Evolutionary conservation across 2,888 invertebrate genomes (phyloP).

Genomic region (Agapetus fuscipes): DNA sequence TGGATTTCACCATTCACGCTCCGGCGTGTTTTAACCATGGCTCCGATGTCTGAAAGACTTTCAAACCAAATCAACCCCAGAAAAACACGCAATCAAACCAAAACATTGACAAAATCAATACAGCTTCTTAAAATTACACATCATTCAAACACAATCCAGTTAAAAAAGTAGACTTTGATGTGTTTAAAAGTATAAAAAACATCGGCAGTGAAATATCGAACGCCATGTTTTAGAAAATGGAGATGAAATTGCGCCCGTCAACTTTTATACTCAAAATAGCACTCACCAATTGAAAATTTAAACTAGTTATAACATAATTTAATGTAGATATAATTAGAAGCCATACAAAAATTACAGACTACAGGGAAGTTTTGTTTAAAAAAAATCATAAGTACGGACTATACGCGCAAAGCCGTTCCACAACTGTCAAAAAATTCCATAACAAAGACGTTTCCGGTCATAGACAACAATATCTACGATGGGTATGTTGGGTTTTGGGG

Average conservation of each 20-base stretch:
- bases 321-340: too few species aligned
- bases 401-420: slow-evolving; percentile 1
- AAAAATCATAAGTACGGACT: slow-evolving; percentile 1
- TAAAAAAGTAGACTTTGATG: too few species aligned
- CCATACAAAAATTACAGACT: too few species aligned
- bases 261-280: slow-evolving; percentile 6
- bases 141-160: too few species aligned
- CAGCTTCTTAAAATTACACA: too few species aligned
- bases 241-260: slow-evolving; percentile 8
- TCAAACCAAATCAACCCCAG: too few species aligned
- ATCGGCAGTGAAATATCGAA: background rate
- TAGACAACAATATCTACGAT: slow-evolving; percentile 3
- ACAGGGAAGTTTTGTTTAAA: slow-evolving; percentile 1
- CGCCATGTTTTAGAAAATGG: slow-evolving; percentile 16
- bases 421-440: slow-evolving; percentile 17
- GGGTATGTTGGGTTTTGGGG: too few species aligned
- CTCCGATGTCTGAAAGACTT: slow-evolving; percentile 2
- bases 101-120: too few species aligned
- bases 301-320: too few species aligned
- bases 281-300: slow-evolving; percentile 10
- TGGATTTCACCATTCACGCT: slow-evolving; percentile 45
- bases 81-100: too few species aligned
- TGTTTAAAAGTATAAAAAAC: too few species aligned
- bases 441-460: slow-evolving; percentile 8
- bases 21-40: slow-evolving; percentile 47